Percentiles rank a stretch among this genome's conserved stretches.
Evolutionary conservation across 2,113 vertebrate genomes (phyloP).

Genomic region (Lepus timidus): DNA sequence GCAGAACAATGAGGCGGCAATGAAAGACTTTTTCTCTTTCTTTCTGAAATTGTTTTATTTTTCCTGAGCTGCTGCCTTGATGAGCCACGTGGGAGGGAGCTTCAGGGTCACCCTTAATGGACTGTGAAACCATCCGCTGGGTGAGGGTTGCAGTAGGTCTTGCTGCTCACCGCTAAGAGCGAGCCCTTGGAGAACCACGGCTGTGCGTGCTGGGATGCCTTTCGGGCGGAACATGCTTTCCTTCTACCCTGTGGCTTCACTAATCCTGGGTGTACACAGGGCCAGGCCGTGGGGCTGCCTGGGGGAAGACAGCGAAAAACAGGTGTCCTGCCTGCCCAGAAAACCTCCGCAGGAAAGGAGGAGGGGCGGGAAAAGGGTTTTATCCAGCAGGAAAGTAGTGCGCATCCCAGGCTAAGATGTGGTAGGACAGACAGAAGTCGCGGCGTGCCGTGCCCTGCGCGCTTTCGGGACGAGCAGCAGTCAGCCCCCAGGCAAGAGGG

Average conservation of each 20-base stretch:
- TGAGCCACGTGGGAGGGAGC: neutral
- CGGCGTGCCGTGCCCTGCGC: neutral
- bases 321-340: neutral
- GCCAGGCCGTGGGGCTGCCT: neutral
- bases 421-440: neutral
- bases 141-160: neutral
- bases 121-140: neutral
- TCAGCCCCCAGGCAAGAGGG: neutral
- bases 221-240: neutral
- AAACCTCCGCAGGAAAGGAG: neutral
- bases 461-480: neutral
- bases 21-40: neutral
- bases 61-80: neutral
- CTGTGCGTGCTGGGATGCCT: neutral
- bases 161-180: neutral
- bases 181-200: neutral
- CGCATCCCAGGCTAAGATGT: neutral
- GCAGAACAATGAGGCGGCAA: conserved; percentile 26
- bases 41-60: conserved; percentile 27
- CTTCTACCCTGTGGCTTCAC: neutral
- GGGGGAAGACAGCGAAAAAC: neutral
- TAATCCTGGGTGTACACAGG: neutral
- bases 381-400: neutral
- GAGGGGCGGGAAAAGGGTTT: neutral
- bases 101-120: neutral